phyloP scores from a whole-genome alignment of 2,113 vertebrate species.

The Pygoscelis adeliae region DNA sequence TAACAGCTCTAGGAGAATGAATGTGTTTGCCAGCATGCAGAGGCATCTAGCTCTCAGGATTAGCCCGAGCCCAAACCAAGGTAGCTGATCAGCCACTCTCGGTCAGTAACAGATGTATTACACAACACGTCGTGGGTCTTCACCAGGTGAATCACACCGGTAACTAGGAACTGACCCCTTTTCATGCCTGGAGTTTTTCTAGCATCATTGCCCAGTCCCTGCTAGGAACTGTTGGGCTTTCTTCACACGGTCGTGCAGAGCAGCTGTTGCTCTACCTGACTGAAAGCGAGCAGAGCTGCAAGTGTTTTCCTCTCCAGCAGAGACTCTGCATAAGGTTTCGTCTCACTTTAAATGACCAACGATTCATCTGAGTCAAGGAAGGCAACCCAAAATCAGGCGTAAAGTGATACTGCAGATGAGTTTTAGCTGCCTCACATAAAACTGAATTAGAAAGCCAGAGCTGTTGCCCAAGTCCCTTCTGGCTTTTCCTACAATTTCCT shows the following conservation, averaged over 20 bases:
- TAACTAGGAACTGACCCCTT: not conserved
- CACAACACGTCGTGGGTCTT: fast-evolving
- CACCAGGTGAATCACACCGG: not conserved
- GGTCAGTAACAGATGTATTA: not conserved
- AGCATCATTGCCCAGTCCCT: not conserved
- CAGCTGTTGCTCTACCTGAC: not conserved
- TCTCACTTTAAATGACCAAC: not conserved
- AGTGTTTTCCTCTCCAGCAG: too few relatives aligned
- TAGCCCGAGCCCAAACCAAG: not conserved
- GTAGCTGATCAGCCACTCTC: not conserved
- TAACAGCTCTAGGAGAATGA: not conserved
- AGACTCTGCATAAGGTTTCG: not conserved
- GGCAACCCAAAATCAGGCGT: not conserved
- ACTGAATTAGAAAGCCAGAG: not conserved
- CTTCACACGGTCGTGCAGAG: fast-evolving
- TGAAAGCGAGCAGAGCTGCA: not conserved
- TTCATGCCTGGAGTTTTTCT: not conserved
- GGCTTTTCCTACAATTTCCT: not conserved
- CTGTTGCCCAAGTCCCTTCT: not conserved
- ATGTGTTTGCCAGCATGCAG: not conserved
- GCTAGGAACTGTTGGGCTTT: not conserved
- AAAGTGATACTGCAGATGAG: not conserved
- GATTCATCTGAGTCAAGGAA: not conserved
- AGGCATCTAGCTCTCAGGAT: not conserved
- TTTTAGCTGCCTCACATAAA: not conserved